These are phyloP conservation scores for Petaurus breviceps DNA, from an alignment of 2,113 vertebrate species.

Conservation along the genomic window DNA sequence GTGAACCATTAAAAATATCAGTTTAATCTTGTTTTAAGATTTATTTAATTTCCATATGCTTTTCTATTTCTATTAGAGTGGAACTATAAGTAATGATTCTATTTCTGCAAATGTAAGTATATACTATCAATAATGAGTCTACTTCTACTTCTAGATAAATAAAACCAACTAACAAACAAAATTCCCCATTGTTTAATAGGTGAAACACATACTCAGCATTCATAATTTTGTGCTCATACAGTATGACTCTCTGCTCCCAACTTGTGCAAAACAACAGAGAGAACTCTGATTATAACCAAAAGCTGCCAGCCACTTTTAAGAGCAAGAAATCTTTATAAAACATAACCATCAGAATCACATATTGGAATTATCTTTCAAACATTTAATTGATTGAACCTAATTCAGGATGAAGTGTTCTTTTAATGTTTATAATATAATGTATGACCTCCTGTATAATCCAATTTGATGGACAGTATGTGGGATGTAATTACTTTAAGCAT, in stretches of 20 bases:
- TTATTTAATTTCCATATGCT: neutral
- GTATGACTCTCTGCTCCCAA: neutral
- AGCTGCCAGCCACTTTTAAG: neutral
- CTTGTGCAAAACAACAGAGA: neutral
- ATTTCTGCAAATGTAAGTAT: neutral
- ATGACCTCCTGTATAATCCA: neutral
- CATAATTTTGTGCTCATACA: neutral
- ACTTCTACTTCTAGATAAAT: neutral
- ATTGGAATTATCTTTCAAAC: neutral
- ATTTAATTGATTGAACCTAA: neutral
- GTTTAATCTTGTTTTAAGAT: neutral
- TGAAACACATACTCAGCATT: neutral
- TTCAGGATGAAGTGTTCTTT: neutral
- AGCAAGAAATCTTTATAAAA: conserved; percentile 28
- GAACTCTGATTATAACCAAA: neutral
- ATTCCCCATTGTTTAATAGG: neutral
- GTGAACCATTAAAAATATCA: neutral
- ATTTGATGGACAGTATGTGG: neutral
- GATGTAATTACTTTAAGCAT: neutral
- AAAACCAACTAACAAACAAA: neutral
- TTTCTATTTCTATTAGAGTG: neutral
- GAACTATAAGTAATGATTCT: neutral
- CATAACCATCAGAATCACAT: neutral
- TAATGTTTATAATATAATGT: neutral
- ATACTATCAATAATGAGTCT: neutral